Base-by-base conservation (phyloP, 2,888 invertebrate species). In the Lasioglossum malachurum region DNA sequence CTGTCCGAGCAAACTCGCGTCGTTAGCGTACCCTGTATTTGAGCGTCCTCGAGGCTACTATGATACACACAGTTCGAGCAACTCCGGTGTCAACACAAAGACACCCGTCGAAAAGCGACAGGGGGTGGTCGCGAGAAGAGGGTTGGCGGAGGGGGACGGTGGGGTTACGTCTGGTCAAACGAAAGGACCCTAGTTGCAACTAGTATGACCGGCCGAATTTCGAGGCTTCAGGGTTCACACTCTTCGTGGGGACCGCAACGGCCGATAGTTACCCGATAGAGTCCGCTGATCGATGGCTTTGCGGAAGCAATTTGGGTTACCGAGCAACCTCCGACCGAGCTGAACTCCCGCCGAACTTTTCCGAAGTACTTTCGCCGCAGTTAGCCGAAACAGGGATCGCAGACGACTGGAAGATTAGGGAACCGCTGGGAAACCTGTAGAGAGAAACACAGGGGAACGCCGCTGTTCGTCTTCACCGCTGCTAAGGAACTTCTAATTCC, bases 271-370 rank as follows among this genome's bases (percentile, higher is more conserved):
- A 8, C 23, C 10, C 69, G 69, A 69, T 69, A 69, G 23, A 67
- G 19, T 38, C 69, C 69, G 69, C 38, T 69, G 69, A 69, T 69
- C 69, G 69, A 69, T 69, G 69, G 35, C 69, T 69, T 69, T 69
- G 69, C 69, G 38, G 69, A 69, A 69, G 69, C 69, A 69, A 38
- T 69, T 69, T 69, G 38, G 69, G 69, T 69, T 38, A 38, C 69
- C 38, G 23, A 38, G 38, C 69, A 31, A 67, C 19, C 67, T 19
- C 67, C 35, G 35, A 31, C 14, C 67, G 31, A 2, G 19, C 67
- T 16, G 67, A 67, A 67, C 67, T 67, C 31, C 19, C 31, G 16
- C 10, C 38, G 23, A 69, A 69, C 69, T 69, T 69, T 69, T 69
- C 38, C 69, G 16, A 69, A 69, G 35, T 23, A 38, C 38, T 69